Percentiles rank a stretch among this genome's conserved stretches.
phyloP scores from a whole-genome alignment of 1,140 invertebrate species.

The Cheumatopsyche charites region DNA sequence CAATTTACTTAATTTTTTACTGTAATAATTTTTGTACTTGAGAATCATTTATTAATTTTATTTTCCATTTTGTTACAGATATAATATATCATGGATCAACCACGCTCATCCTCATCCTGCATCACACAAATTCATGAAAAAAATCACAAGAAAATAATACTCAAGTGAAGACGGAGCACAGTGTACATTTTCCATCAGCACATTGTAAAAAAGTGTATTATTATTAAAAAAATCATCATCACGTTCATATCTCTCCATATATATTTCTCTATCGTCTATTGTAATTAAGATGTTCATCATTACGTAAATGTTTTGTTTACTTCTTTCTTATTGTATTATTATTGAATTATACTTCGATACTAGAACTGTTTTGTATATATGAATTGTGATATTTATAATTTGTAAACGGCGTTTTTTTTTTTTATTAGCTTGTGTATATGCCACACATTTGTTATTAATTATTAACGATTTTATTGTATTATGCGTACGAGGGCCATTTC shows the following conservation, averaged over 20 bases:
- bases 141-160: conserved; percentile 1
- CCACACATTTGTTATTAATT: conserved; percentile 16
- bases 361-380: conserved; percentile 21
- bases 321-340: neutral
- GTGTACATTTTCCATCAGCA: too few relatives aligned
- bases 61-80: conserved; percentile 11
- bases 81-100: conserved; percentile 7
- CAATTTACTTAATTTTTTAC: too few relatives aligned
- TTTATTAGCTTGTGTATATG: neutral
- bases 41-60: neutral
- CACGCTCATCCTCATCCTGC: neutral
- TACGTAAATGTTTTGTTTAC: conserved; percentile 1
- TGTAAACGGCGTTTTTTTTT: conserved; percentile 7
- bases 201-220: too few relatives aligned
- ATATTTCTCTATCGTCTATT: too few relatives aligned
- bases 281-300: too few relatives aligned
- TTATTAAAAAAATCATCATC: too few relatives aligned
- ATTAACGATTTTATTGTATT: conserved; percentile 9
- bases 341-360: conserved; percentile 9
- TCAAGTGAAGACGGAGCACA: neutral
- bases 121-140: neutral
- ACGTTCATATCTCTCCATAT: too few relatives aligned
- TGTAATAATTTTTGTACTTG: too few relatives aligned
- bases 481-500: conserved; percentile 21
- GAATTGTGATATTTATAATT: conserved; percentile 18